phyloP scores from a whole-genome alignment of 2,888 invertebrate genomes.

The Cheilosia impressa region DNA sequence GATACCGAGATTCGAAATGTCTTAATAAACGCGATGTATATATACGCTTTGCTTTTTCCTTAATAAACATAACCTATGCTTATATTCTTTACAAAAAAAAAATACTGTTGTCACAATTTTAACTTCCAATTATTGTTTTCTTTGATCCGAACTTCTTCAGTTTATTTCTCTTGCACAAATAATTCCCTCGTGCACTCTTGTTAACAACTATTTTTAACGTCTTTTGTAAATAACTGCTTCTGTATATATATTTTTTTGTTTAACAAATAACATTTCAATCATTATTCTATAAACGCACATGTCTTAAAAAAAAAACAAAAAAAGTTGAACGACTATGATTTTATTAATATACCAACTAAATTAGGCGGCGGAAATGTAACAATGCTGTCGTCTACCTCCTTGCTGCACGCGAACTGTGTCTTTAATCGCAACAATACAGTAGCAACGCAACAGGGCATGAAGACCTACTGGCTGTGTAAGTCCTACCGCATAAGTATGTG shows the following conservation, averaged over 20 bases:
- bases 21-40: neutral
- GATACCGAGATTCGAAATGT: neutral
- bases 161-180: constrained; percentile 28
- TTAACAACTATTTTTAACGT: constrained; percentile 39
- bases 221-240: constrained; percentile 74
- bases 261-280: constrained; percentile 40
- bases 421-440: constrained; percentile 84
- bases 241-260: neutral
- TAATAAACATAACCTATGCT: neutral
- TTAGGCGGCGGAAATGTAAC: constrained; percentile 83
- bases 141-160: constrained; percentile 1
- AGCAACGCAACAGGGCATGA: constrained; percentile 84
- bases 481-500: constrained; percentile 84
- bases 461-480: constrained; percentile 84
- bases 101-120: neutral
- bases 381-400: constrained; percentile 83
- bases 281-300: constrained; percentile 56
- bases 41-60: neutral
- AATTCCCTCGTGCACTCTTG: constrained; percentile 31
- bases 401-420: constrained; percentile 83
- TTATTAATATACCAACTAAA: constrained; percentile 66
- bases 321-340: constrained; percentile 48
- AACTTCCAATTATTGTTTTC: constrained; percentile 2
- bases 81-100: neutral
- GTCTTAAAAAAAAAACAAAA: constrained; percentile 24